These are phyloP conservation scores for Drosophila barbarae DNA, from an alignment of 2,888 invertebrate species.

Conservation along the genomic window DNA sequence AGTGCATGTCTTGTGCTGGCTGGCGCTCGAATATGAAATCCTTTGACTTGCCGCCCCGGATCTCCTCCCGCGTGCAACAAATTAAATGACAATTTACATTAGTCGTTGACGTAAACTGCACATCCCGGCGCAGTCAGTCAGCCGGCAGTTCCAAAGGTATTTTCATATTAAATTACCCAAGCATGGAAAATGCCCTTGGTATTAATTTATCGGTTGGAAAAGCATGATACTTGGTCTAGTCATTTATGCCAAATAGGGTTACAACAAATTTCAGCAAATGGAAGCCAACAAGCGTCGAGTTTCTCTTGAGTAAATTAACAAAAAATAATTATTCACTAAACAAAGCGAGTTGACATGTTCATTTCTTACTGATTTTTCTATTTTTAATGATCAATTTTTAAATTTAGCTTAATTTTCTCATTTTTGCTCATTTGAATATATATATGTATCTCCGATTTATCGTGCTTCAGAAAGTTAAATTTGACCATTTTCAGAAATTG, in stretches of 20 bases:
- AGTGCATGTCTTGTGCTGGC: constrained; percentile 55
- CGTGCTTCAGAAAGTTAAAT: background rate
- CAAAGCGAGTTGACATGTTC: background rate
- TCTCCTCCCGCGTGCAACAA: constrained; percentile 10
- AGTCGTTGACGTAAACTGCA: constrained; percentile 13
- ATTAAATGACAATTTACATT: constrained; percentile 35
- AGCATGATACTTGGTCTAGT: constrained; percentile 9
- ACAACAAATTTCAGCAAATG: constrained; percentile 7
- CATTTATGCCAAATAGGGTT: constrained; percentile 16
- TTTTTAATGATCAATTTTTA: background rate
- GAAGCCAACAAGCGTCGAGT: background rate
- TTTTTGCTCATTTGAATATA: background rate
- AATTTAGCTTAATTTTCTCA: background rate
- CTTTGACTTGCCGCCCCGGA: constrained; percentile 34
- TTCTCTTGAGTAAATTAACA: background rate
- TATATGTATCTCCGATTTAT: background rate
- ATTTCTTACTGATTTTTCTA: background rate
- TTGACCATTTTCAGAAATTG: background rate
- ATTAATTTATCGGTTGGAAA: constrained; percentile 11
- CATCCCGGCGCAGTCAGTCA: constrained; percentile 5
- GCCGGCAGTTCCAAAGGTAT: constrained; percentile 20
- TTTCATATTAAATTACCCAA: constrained; percentile 36
- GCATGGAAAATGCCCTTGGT: constrained; percentile 2
- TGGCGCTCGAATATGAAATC: constrained; percentile 47
- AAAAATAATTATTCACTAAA: constrained; percentile 1